Evolutionary conservation across 2,797 vertebrate genomes (phyloP).

Genomic region (Rhabdomys pumilio): DNA sequence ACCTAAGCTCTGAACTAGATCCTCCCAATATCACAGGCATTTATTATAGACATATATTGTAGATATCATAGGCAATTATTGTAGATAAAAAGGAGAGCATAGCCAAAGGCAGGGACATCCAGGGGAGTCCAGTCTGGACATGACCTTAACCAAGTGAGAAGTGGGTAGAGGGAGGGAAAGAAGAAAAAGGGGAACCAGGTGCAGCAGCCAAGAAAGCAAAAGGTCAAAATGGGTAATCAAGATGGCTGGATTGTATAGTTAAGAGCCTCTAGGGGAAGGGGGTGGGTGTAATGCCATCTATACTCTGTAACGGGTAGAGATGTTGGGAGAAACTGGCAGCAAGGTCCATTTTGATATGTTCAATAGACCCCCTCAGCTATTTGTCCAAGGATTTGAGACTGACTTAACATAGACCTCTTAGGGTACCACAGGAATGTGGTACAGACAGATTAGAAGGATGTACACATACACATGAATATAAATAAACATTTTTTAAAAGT

Average conservation of each 20-base stretch:
- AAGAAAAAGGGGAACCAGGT: not conserved
- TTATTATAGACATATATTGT: not conserved
- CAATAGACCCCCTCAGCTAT: not conserved
- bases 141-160: not conserved
- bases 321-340: not conserved
- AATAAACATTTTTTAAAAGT: not conserved
- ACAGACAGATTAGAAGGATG: not conserved
- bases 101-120: not conserved
- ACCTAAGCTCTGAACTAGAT: not conserved
- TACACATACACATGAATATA: not conserved
- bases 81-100: not conserved
- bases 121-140: not conserved
- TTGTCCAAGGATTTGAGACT: not conserved
- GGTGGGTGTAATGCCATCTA: not conserved
- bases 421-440: not conserved
- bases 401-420: not conserved
- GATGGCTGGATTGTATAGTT: not conserved
- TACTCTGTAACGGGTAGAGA: not conserved
- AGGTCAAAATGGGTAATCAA: not conserved
- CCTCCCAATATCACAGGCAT: not conserved
- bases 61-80: not conserved
- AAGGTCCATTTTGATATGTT: not conserved
- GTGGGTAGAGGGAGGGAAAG: not conserved
- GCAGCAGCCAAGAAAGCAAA: not conserved
- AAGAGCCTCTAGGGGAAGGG: not conserved